Evolutionary conservation across 1,140 invertebrate genomes (phyloP).

Genomic region (Habropoda laboriosa): DNA sequence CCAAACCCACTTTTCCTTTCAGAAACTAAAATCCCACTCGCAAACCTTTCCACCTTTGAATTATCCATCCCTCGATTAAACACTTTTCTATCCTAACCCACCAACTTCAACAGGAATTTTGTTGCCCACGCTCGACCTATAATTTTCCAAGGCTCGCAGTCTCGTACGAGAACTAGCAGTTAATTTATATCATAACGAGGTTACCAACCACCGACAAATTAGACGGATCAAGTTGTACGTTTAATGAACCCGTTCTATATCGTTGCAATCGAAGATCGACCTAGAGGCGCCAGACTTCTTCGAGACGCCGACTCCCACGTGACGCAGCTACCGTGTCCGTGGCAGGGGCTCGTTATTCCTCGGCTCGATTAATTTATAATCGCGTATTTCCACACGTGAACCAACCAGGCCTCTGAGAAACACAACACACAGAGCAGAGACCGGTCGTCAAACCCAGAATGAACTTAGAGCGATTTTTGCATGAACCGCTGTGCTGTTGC

Average conservation of each 20-base stretch:
- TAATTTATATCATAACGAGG: too few relatives aligned
- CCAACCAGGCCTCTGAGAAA: conserved; percentile 28
- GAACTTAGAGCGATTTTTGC: neutral
- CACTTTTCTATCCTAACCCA: too few relatives aligned
- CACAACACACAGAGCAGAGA: neutral
- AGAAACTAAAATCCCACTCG: too few relatives aligned
- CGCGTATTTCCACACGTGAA: conserved; percentile 30
- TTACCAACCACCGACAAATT: neutral
- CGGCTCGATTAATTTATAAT: conserved; percentile 68
- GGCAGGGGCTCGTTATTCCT: conserved; percentile 49
- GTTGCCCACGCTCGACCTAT: too few relatives aligned
- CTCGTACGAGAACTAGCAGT: too few relatives aligned
- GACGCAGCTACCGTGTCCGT: conserved; percentile 67
- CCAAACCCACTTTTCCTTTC: too few relatives aligned
- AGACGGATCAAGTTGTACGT: neutral
- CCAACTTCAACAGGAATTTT: too few relatives aligned
- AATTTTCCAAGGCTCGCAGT: too few relatives aligned
- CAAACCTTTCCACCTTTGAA: too few relatives aligned
- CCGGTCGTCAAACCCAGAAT: conserved; percentile 19
- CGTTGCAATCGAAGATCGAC: conserved; percentile 38
- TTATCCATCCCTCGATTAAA: too few relatives aligned
- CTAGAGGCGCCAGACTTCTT: conserved; percentile 56
- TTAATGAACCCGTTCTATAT: conserved; percentile 22
- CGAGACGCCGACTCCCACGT: conserved; percentile 69
- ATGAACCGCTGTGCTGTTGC: neutral